A percentile compares a stretch with the other conserved stretches of the same genome.
Evolutionary conservation across 2,113 vertebrate species (phyloP).

Genomic region (Cyanoliseus patagonus): DNA sequence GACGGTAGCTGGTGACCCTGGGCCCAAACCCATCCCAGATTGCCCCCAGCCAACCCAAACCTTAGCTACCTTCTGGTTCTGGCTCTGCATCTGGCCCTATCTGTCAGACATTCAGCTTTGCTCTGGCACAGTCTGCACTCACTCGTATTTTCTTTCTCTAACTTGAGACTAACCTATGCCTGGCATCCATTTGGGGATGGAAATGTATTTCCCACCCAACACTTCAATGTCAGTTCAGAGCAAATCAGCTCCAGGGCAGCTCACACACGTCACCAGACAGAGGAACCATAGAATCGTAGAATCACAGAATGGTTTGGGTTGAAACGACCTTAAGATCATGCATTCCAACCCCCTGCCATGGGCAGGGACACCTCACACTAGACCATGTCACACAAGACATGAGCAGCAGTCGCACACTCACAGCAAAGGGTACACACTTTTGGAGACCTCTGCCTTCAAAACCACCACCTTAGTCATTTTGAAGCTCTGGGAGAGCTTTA

Average conservation of each 20-base stretch:
- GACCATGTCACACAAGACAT: neutral
- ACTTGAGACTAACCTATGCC: neutral
- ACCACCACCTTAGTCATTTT: neutral
- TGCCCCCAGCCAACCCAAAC: neutral
- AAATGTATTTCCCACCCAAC: neutral
- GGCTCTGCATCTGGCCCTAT: neutral
- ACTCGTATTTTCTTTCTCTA: neutral
- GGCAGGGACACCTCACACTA: neutral
- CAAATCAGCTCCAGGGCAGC: neutral
- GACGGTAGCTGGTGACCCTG: neutral
- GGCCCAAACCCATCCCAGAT: neutral
- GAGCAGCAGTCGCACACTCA: neutral
- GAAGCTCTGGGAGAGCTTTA: neutral
- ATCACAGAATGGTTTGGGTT: neutral
- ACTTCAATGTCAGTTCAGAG: neutral
- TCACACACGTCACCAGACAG: neutral
- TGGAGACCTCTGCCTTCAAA: neutral
- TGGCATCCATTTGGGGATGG: neutral
- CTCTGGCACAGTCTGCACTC: neutral
- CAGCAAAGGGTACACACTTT: neutral
- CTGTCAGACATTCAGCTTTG: neutral
- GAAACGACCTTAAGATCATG: neutral
- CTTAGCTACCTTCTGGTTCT: neutral
- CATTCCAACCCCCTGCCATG: neutral
- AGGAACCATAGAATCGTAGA: neutral